Evolutionary conservation across 2,113 vertebrate species (phyloP).

Genomic region (Catharus minimus): DNA sequence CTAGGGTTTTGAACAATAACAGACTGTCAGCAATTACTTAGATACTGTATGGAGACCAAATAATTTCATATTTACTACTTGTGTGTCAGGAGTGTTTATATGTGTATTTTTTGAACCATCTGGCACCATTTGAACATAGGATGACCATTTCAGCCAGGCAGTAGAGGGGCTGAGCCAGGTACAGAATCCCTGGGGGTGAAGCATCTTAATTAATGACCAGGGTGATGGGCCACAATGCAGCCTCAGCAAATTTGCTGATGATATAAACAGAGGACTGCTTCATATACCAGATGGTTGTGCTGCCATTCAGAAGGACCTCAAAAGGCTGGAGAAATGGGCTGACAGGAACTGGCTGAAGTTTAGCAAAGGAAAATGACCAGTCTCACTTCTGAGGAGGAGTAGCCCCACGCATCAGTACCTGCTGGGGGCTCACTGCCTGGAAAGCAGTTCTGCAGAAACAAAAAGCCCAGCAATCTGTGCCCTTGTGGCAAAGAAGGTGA

Average conservation of each 20-base stretch:
- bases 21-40: neutral
- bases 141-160: neutral
- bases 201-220: neutral
- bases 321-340: neutral
- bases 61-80: neutral
- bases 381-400: neutral
- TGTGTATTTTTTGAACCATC: neutral
- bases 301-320: neutral
- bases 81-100: rapidly evolving
- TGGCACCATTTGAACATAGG: neutral
- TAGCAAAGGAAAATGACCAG: neutral
- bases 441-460: neutral
- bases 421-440: neutral
- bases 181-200: neutral
- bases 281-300: neutral
- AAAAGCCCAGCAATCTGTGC: rapidly evolving
- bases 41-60: neutral
- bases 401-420: neutral
- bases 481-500: neutral
- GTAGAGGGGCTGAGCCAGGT: neutral
- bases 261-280: neutral
- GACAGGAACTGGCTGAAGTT: neutral
- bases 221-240: neutral
- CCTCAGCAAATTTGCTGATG: neutral
- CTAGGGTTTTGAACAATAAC: neutral